Base-by-base conservation (phyloP, 2,113 vertebrate genomes). In the Odocoileus hemionus region DNA sequence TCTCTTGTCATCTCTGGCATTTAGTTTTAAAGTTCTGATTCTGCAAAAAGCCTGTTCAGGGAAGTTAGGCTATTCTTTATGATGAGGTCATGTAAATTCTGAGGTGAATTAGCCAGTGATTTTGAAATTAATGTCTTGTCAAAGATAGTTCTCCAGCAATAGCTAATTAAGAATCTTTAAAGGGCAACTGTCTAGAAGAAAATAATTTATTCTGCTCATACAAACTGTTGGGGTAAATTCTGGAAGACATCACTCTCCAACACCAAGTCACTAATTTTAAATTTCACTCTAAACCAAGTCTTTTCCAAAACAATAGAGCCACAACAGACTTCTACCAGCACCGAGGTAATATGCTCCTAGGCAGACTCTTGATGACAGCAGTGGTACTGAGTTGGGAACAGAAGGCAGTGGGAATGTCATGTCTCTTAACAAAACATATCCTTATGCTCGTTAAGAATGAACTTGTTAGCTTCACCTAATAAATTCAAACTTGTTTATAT, bases 21-120 rank as follows among this genome's bases (percentile, higher is more conserved):
- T 96, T 45, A 85, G 58, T 97, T 86, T 50, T 86, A 79, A 96
- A 92, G 47, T 89, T 97, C 78, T 79, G 57, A 89, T 92, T 96
- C 82, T 96, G n/a, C 10, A 92, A 58, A 86, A n/a, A 58, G 47
- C 25, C 26, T 97, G 36, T 61, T 95, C 91, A 89, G 50, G 33
- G 67, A 89, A 89, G 39, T 91, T 30, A 87, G 55, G 52, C 26
- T 45, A 7, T 96, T 87, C 47, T 25, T 95, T 89, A 36, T 91
- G n/a, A 86, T 95, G 88, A 95, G n/a, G 8, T 85, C 25, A 83
- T 50, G 45, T 70, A 91, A 94, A 88, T 21, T 80, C 36, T 67
- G 76, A 95, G 74, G 36, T 91, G 60, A 91, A 91, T 86, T 23
- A 83, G 57, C 83, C 36, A 82, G 57, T 61, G 58, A 90, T 54